Percentiles rank a stretch among this genome's conserved stretches.
These are phyloP conservation scores for Notiomystis cincta DNA, from an alignment of 2,113 vertebrate species.

Conservation along the genomic window DNA sequence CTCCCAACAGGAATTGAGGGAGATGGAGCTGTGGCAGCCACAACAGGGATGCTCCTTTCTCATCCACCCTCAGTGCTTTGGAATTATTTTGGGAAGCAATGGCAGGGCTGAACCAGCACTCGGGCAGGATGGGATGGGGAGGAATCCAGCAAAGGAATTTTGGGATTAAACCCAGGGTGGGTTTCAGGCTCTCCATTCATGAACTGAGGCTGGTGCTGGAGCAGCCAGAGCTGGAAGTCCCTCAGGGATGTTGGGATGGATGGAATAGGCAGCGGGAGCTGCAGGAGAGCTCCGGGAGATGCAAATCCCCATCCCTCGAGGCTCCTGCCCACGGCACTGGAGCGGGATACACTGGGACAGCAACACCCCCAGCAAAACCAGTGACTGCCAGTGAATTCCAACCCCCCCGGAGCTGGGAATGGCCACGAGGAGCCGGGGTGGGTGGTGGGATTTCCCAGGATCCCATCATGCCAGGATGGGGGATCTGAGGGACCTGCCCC, in stretches of 20 bases:
- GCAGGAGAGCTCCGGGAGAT: background rate
- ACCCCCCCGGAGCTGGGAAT: background rate
- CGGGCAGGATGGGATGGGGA: background rate
- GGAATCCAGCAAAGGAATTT: background rate
- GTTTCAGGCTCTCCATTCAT: background rate
- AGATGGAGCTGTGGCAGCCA: background rate
- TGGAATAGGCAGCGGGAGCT: background rate
- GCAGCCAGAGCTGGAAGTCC: background rate
- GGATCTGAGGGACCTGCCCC: background rate
- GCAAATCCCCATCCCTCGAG: background rate
- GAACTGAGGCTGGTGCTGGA: background rate
- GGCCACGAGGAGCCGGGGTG: background rate
- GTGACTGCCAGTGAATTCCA: background rate
- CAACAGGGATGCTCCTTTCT: background rate
- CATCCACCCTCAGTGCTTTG: background rate
- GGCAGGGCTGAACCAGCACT: fast-evolving
- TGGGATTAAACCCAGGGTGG: background rate
- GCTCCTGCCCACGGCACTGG: background rate
- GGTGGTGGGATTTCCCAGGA: background rate
- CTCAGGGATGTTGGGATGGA: background rate
- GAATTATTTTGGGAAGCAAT: background rate
- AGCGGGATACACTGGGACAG: background rate
- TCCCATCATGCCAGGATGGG: background rate
- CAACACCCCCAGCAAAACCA: background rate
- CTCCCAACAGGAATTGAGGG: background rate